Percentiles rank a stretch among this genome's conserved stretches.
Evolutionary conservation across 2,113 vertebrate species (phyloP).

Genomic region (Mus pahari): DNA sequence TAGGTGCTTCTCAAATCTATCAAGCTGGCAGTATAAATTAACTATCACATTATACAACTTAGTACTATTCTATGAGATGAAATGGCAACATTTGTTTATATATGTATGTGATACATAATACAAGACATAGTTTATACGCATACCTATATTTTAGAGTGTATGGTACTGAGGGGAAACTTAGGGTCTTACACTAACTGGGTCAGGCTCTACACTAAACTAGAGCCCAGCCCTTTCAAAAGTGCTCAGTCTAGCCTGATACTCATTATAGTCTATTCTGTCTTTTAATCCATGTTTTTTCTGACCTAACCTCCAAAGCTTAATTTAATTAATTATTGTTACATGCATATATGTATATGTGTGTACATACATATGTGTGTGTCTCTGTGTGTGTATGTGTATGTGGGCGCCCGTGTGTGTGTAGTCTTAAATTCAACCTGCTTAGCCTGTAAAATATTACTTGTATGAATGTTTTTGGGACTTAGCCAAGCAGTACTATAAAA

Average conservation of each 20-base stretch:
- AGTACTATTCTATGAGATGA: background rate
- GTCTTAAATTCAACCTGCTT: background rate
- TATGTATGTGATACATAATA: background rate
- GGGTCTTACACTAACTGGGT: background rate
- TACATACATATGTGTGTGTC: too few relatives aligned
- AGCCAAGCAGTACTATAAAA: background rate
- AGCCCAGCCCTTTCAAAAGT: background rate
- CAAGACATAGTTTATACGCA: background rate
- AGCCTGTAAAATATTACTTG: background rate
- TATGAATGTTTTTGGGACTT: background rate
- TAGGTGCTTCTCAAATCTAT: background rate
- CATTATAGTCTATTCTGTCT: background rate
- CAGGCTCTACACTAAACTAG: background rate
- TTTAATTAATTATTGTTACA: background rate
- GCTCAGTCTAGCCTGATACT: background rate
- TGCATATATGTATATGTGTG: background rate
- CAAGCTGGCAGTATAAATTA: background rate
- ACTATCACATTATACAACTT: background rate
- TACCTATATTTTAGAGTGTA: background rate
- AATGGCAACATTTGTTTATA: background rate
- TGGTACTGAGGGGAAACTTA: background rate
- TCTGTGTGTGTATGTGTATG: too few relatives aligned
- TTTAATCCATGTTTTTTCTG: background rate
- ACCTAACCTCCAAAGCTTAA: background rate
- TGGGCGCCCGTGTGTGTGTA: too few relatives aligned